Conservation (phyloP, 1,140 invertebrate species). For the Penaeus chinensis region DNA sequence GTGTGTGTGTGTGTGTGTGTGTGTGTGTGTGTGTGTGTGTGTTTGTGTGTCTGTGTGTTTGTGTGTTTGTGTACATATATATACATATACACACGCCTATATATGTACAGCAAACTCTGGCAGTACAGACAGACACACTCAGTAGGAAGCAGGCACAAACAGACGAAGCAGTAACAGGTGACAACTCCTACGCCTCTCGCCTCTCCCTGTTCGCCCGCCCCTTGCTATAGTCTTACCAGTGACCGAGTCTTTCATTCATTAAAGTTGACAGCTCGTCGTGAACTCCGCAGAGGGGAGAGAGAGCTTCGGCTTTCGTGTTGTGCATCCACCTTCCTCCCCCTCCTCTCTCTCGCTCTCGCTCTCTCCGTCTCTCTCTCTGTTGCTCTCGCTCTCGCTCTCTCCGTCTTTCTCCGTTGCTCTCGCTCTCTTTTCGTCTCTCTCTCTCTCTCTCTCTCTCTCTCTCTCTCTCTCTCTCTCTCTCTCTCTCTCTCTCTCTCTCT, state of each 20-base stretch:
- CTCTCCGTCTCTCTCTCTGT: slow-evolving; percentile 41
- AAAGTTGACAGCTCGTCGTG: slow-evolving; percentile 56
- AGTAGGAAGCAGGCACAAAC: no score
- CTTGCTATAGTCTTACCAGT: slow-evolving; percentile 42
- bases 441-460: slow-evolving; percentile 25
- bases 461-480: slow-evolving; percentile 8
- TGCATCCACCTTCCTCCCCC: slow-evolving; percentile 19
- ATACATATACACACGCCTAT: no score
- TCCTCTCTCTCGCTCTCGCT: slow-evolving; percentile 7
- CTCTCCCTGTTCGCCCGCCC: not conserved
- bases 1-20: no score
- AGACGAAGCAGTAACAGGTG: no score
- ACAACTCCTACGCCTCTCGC: not conserved
- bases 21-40: no score
- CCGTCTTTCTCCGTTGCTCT: slow-evolving; percentile 39
- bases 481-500: not conserved
- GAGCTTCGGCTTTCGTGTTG: slow-evolving; percentile 35
- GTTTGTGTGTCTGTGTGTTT: no score
- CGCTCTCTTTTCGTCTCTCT: not conserved
- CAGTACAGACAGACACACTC: no score
- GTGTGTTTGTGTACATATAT: no score
- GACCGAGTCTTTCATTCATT: slow-evolving; percentile 59
- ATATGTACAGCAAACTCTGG: no score
- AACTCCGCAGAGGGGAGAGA: slow-evolving; percentile 28
- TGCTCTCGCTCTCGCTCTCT: slow-evolving; percentile 40